Conservation (phyloP, 1,140 invertebrate genomes). For the Notospermus geniculatus region DNA sequence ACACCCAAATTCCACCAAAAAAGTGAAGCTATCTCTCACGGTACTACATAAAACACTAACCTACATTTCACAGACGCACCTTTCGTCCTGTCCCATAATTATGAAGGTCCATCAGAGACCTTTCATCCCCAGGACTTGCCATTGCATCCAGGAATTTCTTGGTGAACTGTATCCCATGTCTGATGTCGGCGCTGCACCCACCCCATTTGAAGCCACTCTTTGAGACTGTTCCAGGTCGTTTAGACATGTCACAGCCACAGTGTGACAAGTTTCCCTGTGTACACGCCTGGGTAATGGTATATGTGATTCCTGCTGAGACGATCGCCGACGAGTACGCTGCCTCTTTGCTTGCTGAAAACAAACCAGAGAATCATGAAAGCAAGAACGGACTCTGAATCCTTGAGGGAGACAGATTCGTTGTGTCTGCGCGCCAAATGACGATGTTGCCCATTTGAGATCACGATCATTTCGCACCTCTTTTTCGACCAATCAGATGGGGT, state of each 20-base stretch:
- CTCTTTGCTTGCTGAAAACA: conserved; percentile 61
- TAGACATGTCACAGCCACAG: conserved; percentile 70
- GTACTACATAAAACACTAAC: too few species aligned
- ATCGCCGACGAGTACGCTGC: conserved; percentile 61
- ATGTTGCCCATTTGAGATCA: too few species aligned
- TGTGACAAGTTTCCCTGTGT: conserved; percentile 79
- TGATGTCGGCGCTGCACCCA: conserved; percentile 62
- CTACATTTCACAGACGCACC: too few species aligned
- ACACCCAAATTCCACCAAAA: too few species aligned
- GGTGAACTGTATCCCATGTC: conserved; percentile 61
- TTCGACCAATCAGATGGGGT: too few species aligned
- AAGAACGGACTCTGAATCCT: too few species aligned
- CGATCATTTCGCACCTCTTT: too few species aligned
- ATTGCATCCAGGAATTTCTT: conserved; percentile 61
- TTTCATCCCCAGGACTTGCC: conserved; percentile 63
- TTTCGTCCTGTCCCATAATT: conserved; percentile 92
- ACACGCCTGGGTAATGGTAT: conserved; percentile 80
- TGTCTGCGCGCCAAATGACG: too few species aligned
- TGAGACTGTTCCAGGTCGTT: conserved; percentile 26
- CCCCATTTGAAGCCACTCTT: conserved; percentile 56
- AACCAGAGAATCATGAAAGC: conserved; percentile 5
- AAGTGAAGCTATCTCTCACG: too few species aligned
- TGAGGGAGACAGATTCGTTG: too few species aligned
- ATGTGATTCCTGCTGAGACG: conserved; percentile 78
- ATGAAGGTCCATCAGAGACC: conserved; percentile 88